Conservation (phyloP, 2,797 vertebrate species). For the Coendou prehensilis region DNA sequence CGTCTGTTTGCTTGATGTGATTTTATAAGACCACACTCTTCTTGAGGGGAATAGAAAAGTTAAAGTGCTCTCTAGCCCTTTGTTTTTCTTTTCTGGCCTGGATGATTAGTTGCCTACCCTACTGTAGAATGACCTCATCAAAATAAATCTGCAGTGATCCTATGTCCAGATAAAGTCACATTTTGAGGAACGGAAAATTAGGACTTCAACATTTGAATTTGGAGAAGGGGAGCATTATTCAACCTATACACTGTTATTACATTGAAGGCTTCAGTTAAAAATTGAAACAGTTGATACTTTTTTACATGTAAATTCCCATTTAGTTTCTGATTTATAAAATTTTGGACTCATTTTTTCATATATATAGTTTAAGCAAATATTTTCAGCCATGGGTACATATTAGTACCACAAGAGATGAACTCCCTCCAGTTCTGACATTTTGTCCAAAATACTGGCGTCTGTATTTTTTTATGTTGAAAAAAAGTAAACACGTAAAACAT, state of each 20-base stretch:
- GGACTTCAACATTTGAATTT: neutral
- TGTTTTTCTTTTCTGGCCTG: neutral
- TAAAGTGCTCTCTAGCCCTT: neutral
- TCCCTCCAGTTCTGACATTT: neutral
- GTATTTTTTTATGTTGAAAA: neutral
- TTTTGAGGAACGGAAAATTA: neutral
- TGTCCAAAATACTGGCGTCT: neutral
- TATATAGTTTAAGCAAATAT: neutral
- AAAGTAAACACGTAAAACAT: neutral
- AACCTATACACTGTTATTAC: neutral
- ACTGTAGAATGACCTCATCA: neutral
- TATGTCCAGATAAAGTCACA: neutral
- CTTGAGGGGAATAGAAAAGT: neutral
- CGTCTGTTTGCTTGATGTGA: neutral
- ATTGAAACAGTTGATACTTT: neutral
- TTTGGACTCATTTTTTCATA: neutral
- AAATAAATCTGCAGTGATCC: neutral
- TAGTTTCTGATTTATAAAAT: neutral
- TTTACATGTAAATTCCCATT: neutral
- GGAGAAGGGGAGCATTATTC: neutral
- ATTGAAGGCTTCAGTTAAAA: neutral
- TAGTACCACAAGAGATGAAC: neutral
- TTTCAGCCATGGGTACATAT: neutral
- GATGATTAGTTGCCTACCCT: neutral
- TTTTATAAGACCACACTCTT: neutral